Percentiles rank a stretch among this genome's conserved stretches.
Conservation (phyloP, 1,140 invertebrate species). For the Chelonus insularis region DNA sequence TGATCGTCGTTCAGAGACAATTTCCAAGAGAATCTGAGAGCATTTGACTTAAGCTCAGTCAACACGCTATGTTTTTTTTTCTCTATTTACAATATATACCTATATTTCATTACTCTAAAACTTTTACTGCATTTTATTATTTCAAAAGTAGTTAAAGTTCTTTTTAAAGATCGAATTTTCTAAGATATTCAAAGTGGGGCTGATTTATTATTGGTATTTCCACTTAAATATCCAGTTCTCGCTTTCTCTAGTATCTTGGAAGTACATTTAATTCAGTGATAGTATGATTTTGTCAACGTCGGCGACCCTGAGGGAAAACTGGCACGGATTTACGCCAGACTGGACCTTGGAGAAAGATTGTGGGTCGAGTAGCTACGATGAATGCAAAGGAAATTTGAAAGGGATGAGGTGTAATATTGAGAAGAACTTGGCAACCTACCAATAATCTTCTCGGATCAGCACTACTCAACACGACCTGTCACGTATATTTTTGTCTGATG, state of each 20-base stretch:
- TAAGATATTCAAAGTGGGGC: neutral
- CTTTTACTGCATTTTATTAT: too few relatives aligned
- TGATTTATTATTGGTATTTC: neutral
- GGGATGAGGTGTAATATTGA: constrained; percentile 33
- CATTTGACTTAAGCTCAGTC: neutral
- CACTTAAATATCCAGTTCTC: neutral
- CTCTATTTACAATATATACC: too few relatives aligned
- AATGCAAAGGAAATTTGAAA: constrained; percentile 32
- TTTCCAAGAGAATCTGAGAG: neutral
- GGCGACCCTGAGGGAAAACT: constrained; percentile 9
- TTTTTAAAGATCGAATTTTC: too few relatives aligned
- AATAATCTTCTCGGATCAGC: constrained; percentile 44
- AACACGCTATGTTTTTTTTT: neutral
- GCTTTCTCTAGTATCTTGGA: neutral
- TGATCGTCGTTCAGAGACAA: constrained; percentile 1
- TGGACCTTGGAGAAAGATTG: constrained; percentile 29
- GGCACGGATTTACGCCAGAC: constrained; percentile 17
- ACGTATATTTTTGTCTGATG: neutral
- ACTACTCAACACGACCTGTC: constrained; percentile 24
- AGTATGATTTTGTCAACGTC: neutral
- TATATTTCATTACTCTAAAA: too few relatives aligned
- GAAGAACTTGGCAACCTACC: constrained; percentile 37
- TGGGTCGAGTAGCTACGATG: constrained; percentile 33
- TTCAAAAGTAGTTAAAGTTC: too few relatives aligned
- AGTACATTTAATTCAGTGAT: neutral